phyloP scores from a whole-genome alignment of 2,888 invertebrate genomes.

The Hipparchia sbordonii region DNA sequence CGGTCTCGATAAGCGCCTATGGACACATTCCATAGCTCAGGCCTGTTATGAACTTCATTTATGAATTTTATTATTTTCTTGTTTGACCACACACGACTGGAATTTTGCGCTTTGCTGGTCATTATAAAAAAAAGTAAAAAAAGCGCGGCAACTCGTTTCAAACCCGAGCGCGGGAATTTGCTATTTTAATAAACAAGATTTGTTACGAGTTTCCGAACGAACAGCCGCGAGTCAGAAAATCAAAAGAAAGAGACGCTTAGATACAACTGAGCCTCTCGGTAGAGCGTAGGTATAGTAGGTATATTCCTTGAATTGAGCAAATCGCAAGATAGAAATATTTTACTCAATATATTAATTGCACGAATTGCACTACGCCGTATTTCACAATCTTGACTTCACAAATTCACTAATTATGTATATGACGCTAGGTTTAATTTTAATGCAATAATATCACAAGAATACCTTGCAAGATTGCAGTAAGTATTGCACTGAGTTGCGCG shows the following conservation, averaged over 20 bases:
- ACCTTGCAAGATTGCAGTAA: conserved; percentile 8
- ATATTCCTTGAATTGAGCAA: neutral
- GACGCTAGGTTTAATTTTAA: neutral
- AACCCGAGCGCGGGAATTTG: conserved; percentile 4
- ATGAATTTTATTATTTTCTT: conserved; percentile 18
- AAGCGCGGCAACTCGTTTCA: neutral
- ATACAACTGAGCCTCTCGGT: neutral
- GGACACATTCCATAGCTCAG: conserved; percentile 17
- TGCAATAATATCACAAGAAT: neutral
- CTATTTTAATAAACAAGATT: too few species aligned
- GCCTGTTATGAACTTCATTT: conserved; percentile 12
- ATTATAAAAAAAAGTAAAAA: neutral
- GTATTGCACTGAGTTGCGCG: conserved; percentile 12
- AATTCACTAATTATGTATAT: neutral
- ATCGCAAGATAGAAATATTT: neutral
- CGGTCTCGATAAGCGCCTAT: conserved; percentile 1
- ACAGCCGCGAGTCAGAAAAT: neutral
- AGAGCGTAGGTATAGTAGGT: too few species aligned
- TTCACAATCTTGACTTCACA: neutral
- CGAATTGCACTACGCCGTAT: neutral
- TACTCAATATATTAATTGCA: neutral
- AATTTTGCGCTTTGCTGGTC: neutral
- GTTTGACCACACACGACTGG: conserved; percentile 11
- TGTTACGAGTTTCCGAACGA: neutral
- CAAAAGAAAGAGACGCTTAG: conserved; percentile 1